Evolutionary conservation across 2,113 vertebrate species (phyloP).

Genomic region (Alouatta palliata): DNA sequence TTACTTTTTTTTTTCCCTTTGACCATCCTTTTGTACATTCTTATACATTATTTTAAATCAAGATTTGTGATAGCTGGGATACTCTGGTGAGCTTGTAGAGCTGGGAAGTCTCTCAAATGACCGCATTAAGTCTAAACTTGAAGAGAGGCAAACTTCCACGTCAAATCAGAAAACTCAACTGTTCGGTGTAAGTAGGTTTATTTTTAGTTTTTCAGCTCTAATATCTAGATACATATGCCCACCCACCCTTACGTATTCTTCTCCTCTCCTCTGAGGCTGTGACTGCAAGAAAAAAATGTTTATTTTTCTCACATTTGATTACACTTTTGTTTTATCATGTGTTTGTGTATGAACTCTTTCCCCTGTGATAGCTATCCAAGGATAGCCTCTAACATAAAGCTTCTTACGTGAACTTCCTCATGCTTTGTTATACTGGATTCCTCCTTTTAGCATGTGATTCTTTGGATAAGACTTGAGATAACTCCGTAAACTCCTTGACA

Average conservation of each 20-base stretch:
- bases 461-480: not conserved
- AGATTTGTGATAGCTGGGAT: rapidly evolving
- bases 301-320: not conserved
- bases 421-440: not conserved
- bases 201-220: not conserved
- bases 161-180: not conserved
- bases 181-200: not conserved
- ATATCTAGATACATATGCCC: not conserved
- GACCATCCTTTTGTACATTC: rapidly evolving
- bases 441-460: not conserved
- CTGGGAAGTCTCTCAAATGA: not conserved
- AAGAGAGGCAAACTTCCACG: not conserved
- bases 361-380: not conserved
- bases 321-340: not conserved
- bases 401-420: not conserved
- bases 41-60: not conserved
- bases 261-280: not conserved
- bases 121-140: not conserved
- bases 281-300: not conserved
- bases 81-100: not conserved
- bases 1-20: not conserved
- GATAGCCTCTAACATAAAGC: not conserved
- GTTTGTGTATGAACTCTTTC: not conserved
- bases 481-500: not conserved
- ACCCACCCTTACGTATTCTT: not conserved